phyloP scores from a whole-genome alignment of 2,797 vertebrate genomes.

The Anabacerthia variegaticeps region DNA sequence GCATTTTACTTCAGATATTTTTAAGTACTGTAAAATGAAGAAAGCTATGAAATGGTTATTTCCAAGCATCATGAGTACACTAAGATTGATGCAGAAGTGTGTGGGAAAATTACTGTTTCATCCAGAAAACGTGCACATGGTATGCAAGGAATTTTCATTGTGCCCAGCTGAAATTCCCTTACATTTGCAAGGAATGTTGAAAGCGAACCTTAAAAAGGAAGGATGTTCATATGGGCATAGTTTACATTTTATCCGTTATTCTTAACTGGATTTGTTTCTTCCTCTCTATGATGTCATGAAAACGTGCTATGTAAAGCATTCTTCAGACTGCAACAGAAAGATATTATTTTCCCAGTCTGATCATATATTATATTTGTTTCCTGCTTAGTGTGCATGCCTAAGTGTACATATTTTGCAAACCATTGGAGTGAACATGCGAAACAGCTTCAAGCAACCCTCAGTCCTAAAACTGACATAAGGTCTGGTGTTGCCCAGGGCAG shows the following conservation, averaged over 20 bases:
- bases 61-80: not conserved
- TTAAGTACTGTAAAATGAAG: not conserved
- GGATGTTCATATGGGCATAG: constrained; percentile 1
- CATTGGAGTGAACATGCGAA: not conserved
- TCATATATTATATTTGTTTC: not conserved
- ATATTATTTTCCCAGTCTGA: not conserved
- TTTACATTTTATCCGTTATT: constrained; percentile 55
- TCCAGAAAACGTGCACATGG: constrained; percentile 46
- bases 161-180: constrained; percentile 55
- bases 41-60: not conserved
- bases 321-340: not conserved
- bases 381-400: not conserved
- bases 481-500: not conserved
- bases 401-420: not conserved
- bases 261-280: constrained; percentile 55
- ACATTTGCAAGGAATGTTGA: constrained; percentile 6
- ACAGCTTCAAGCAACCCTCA: not conserved
- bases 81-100: not conserved
- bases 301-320: constrained; percentile 38
- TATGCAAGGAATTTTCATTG: constrained; percentile 68
- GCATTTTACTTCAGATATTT: not conserved
- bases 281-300: constrained; percentile 27
- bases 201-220: constrained; percentile 53
- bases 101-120: constrained; percentile 60
- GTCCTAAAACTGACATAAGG: not conserved